phyloP scores from a whole-genome alignment of 2,797 vertebrate genomes.

The Phaenicophaeus curvirostris region DNA sequence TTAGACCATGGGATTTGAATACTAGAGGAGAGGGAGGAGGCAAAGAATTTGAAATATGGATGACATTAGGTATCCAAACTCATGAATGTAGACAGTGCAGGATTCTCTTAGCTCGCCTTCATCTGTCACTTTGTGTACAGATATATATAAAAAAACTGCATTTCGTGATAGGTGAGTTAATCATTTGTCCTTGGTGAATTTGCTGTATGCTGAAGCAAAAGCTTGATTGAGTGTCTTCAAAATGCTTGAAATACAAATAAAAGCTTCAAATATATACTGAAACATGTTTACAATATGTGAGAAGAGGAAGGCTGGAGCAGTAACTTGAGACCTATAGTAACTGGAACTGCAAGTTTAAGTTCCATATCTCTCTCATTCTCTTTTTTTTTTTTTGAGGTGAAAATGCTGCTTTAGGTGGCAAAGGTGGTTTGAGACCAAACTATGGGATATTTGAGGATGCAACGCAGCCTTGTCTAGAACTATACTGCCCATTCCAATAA shows the following conservation, averaged over 20 bases:
- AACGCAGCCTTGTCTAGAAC: neutral
- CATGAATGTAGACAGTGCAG: neutral
- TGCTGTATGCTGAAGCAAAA: neutral
- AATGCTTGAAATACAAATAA: neutral
- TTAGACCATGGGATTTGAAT: neutral
- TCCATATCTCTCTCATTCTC: neutral
- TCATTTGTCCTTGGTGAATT: neutral
- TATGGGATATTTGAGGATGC: neutral
- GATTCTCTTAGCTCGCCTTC: neutral
- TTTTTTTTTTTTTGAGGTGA: neutral
- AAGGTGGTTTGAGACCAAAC: neutral
- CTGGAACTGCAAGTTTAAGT: neutral
- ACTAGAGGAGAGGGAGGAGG: neutral
- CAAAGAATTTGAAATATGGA: neutral
- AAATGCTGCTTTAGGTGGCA: neutral
- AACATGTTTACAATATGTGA: neutral
- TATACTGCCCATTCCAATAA: neutral
- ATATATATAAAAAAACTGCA: neutral
- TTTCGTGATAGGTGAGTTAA: neutral
- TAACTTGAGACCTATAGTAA: neutral
- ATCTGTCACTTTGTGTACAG: neutral
- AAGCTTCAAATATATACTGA: neutral
- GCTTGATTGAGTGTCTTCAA: neutral
- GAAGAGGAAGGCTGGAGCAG: neutral
- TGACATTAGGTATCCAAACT: neutral